Percentiles rank a stretch among this genome's conserved stretches.
phyloP scores from a whole-genome alignment of 2,888 invertebrate genomes.

The Macrophya alboannulata region DNA sequence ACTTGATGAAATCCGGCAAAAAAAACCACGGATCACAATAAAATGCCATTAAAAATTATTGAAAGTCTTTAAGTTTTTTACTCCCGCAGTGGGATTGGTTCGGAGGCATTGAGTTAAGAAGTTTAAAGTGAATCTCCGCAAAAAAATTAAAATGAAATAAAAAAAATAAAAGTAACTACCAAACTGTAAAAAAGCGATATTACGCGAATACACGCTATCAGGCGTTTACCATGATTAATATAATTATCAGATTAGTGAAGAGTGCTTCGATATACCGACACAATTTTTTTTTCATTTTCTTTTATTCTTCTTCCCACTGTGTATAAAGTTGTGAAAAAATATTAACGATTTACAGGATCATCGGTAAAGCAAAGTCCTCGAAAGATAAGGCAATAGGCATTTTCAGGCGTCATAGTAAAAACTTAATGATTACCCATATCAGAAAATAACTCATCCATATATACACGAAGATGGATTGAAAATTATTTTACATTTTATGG shows the following conservation, averaged over 20 bases:
- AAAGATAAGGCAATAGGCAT: too few species aligned
- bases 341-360: background rate
- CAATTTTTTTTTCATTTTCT: background rate
- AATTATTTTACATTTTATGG: too few species aligned
- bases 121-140: background rate
- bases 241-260: background rate
- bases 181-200: background rate
- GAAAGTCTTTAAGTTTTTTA: constrained; percentile 6
- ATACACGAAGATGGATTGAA: too few species aligned
- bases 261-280: background rate
- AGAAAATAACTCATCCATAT: too few species aligned
- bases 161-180: background rate
- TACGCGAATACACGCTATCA: background rate
- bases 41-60: constrained; percentile 21
- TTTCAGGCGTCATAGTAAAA: too few species aligned
- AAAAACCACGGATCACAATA: background rate
- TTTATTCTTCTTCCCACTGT: too few species aligned
- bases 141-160: background rate
- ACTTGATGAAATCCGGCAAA: constrained; percentile 7
- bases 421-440: too few species aligned
- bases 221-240: background rate
- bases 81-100: background rate
- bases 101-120: background rate
- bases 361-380: too few species aligned
- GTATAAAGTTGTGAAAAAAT: background rate